Conservation (phyloP, 2,113 vertebrate genomes). For the Neomonachus schauinslandi region DNA sequence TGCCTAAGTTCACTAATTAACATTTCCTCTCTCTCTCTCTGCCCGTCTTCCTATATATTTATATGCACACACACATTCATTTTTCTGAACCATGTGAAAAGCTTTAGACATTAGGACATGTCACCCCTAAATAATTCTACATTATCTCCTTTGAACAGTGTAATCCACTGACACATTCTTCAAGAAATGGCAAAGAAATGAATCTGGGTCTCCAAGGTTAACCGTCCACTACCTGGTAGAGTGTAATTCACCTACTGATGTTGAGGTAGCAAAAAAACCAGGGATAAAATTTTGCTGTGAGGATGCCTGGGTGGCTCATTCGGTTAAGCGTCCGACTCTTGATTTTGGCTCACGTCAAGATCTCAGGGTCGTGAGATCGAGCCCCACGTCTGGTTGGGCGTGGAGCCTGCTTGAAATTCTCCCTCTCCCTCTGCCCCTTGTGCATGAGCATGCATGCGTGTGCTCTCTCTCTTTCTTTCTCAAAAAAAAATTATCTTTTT, state of each 20-base stretch:
- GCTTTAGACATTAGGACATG: background rate
- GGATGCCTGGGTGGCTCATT: background rate
- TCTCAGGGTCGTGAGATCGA: background rate
- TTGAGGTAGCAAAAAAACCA: background rate
- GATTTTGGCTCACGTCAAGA: background rate
- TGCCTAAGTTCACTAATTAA: background rate
- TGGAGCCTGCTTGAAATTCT: background rate
- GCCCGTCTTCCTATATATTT: background rate
- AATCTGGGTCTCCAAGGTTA: background rate
- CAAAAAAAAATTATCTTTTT: background rate
- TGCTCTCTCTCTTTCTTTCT: background rate
- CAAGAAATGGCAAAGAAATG: background rate
- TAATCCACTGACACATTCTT: fast-evolving
- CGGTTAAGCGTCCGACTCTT: background rate
- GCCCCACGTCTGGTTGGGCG: background rate
- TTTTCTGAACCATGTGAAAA: background rate
- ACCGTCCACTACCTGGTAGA: background rate
- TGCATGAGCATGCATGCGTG: background rate
- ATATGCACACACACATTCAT: no score
- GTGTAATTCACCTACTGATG: background rate
- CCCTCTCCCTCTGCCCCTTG: background rate
- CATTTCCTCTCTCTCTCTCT: background rate
- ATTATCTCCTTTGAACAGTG: background rate
- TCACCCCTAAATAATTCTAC: background rate
- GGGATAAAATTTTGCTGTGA: background rate